phyloP scores from a whole-genome alignment of 2,888 invertebrate species.

The Cryptops parisi region DNA sequence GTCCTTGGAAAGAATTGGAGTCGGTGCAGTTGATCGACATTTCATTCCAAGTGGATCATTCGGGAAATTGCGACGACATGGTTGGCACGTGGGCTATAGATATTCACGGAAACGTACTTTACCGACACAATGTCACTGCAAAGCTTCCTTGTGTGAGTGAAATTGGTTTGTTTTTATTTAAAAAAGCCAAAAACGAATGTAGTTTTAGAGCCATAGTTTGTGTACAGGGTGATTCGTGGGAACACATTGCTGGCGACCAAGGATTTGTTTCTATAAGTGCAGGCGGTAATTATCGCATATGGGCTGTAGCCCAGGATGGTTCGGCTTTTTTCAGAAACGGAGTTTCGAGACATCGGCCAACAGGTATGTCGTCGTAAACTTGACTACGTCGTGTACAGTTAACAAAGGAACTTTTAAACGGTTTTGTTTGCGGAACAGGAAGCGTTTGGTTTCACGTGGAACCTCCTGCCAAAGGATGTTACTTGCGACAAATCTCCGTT shows the following conservation, averaged over 20 bases:
- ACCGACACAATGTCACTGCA: constrained; percentile 58
- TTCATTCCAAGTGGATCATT: constrained; percentile 47
- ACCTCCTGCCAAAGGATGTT: constrained; percentile 44
- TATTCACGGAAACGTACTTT: constrained; percentile 69
- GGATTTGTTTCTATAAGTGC: constrained; percentile 42
- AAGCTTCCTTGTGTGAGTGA: constrained; percentile 51
- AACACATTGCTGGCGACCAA: constrained; percentile 67
- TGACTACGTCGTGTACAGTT: background rate
- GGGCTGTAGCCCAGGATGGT: constrained; percentile 74
- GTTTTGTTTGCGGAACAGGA: constrained; percentile 32
- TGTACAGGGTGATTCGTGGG: constrained; percentile 53
- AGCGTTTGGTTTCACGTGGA: constrained; percentile 67
- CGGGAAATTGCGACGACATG: constrained; percentile 21
- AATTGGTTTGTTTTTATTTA: background rate
- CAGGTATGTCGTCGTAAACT: constrained; percentile 12
- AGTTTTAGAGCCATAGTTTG: too few relatives aligned
- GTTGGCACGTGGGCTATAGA: constrained; percentile 63
- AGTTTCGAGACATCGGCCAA: constrained; percentile 48
- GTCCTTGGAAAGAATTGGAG: constrained; percentile 80
- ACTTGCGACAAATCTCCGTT: constrained; percentile 56
- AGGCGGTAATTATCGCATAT: constrained; percentile 42
- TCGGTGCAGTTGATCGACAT: constrained; percentile 69
- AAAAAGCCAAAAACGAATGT: background rate
- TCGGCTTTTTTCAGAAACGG: constrained; percentile 67
- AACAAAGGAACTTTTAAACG: background rate